Percentiles rank a stretch among this genome's conserved stretches.
These are phyloP conservation scores for Eremophila alpestris DNA, from an alignment of 2,797 vertebrate species.

Conservation along the genomic window DNA sequence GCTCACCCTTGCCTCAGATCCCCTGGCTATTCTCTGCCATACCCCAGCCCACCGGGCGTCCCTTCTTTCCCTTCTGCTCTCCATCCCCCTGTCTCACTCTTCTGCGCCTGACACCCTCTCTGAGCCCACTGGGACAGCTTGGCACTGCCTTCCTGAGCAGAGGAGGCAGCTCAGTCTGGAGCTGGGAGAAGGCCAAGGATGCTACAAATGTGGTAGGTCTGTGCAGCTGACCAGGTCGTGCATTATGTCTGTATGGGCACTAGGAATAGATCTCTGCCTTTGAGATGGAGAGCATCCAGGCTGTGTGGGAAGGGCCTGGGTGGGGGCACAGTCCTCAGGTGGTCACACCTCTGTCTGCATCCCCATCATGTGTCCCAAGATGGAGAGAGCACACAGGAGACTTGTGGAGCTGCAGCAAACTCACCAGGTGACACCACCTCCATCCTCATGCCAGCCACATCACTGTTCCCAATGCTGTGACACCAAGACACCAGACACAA, in stretches of 20 bases:
- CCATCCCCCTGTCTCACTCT: not conserved
- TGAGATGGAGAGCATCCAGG: not conserved
- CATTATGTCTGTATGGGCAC: rapidly evolving
- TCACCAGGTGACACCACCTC: not conserved
- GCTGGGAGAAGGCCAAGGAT: not conserved
- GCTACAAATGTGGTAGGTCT: not conserved
- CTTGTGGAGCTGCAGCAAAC: not conserved
- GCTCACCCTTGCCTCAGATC: not conserved
- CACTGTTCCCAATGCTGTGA: not conserved
- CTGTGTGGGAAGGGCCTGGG: not conserved
- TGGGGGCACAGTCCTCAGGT: not conserved
- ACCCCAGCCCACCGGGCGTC: no score
- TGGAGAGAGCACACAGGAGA: not conserved
- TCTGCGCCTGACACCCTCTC: not conserved
- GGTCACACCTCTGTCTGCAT: not conserved
- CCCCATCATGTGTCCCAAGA: not conserved
- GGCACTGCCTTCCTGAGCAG: not conserved
- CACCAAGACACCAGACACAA: not conserved
- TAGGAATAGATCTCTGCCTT: not conserved
- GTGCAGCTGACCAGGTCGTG: not conserved
- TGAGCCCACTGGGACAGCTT: not conserved
- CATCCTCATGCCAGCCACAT: not conserved
- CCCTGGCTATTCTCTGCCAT: not conserved
- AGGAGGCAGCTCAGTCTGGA: not conserved
- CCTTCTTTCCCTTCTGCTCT: not conserved